Evolutionary conservation across 2,888 invertebrate genomes (phyloP).

Genomic region (Phorcus lineatus): DNA sequence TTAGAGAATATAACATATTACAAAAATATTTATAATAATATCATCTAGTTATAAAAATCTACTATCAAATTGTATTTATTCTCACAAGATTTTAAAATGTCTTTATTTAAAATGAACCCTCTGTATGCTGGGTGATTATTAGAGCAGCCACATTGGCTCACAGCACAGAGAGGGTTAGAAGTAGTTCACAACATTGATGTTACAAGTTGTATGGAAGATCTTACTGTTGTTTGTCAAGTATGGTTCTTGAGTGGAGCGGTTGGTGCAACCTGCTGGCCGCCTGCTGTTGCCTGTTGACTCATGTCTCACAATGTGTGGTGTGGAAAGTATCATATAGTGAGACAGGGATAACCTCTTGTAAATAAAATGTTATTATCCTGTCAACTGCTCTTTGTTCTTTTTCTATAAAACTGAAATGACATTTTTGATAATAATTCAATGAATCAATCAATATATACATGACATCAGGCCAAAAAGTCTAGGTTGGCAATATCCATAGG

Average conservation of each 20-base stretch:
- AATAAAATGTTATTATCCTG: conserved; percentile 7
- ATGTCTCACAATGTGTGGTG: conserved; percentile 1
- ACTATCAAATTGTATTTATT: too few relatives aligned
- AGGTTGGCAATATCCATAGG: too few relatives aligned
- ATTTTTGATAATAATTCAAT: too few relatives aligned
- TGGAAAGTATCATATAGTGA: conserved; percentile 5
- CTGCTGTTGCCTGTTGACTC: background rate
- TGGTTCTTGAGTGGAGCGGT: background rate
- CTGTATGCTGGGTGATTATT: too few relatives aligned
- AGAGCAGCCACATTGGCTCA: too few relatives aligned
- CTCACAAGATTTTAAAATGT: background rate
- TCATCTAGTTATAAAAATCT: too few relatives aligned
- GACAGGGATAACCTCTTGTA: background rate
- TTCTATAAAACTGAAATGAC: too few relatives aligned
- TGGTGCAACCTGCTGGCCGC: background rate
- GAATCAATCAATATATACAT: too few relatives aligned
- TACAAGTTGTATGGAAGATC: background rate
- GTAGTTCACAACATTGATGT: background rate
- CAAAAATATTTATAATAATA: too few relatives aligned
- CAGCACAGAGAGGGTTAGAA: background rate
- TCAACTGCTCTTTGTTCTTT: background rate
- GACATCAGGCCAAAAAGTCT: too few relatives aligned
- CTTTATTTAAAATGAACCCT: too few relatives aligned
- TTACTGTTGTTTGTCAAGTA: background rate
- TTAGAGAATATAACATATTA: too few relatives aligned